phyloP scores from a whole-genome alignment of 2,113 vertebrate genomes.

The Lethenteron reissneri region DNA sequence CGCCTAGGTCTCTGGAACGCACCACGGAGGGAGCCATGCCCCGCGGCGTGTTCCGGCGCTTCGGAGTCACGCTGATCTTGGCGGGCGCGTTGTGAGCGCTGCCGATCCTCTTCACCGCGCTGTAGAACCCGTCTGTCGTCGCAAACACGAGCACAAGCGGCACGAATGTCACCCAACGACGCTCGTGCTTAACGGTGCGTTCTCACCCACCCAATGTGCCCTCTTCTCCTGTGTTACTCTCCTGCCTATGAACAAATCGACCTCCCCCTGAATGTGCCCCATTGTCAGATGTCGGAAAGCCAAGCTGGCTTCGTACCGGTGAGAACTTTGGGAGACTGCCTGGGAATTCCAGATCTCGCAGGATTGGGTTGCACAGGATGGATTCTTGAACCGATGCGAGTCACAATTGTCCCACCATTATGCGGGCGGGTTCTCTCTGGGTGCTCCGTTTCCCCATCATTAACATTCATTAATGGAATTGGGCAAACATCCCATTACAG shows the following conservation, averaged over 20 bases:
- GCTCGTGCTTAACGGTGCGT: neutral
- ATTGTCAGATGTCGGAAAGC: neutral
- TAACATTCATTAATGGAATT: no score
- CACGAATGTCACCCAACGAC: neutral
- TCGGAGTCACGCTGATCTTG: conserved; percentile 30
- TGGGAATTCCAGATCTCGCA: no score
- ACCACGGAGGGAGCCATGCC: conserved; percentile 79
- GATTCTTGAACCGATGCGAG: no score
- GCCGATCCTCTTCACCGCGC: conserved; percentile 72
- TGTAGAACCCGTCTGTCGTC: conserved; percentile 68
- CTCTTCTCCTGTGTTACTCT: neutral
- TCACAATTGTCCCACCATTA: neutral
- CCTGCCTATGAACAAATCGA: neutral
- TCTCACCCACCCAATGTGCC: neutral
- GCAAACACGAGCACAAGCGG: neutral
- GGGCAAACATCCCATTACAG: no score
- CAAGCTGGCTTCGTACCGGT: no score
- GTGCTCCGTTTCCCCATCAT: no score
- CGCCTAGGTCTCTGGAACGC: conserved; percentile 13
- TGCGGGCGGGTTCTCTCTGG: neutral
- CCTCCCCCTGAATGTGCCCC: neutral
- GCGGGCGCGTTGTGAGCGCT: conserved; percentile 69
- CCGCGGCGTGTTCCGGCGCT: conserved; percentile 29
- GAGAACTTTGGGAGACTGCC: no score
- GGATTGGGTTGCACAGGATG: no score